phyloP scores from a whole-genome alignment of 64 coral and sea anemone species.

The Montipora cactus region DNA sequence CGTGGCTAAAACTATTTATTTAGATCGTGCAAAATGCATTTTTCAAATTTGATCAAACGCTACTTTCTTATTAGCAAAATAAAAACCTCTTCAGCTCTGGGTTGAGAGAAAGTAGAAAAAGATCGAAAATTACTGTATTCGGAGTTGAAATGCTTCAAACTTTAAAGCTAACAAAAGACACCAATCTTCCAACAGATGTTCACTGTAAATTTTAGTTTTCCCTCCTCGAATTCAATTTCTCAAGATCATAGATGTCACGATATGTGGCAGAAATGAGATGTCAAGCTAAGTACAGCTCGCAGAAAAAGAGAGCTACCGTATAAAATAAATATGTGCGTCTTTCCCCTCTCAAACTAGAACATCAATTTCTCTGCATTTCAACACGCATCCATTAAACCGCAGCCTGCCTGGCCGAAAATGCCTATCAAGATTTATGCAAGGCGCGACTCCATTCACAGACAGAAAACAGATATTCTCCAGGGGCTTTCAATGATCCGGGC shows the following conservation, averaged over 20 bases:
- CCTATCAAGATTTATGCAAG: not conserved
- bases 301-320: not conserved
- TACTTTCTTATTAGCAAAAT: not conserved
- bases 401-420: not conserved
- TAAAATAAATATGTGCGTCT: conserved; percentile 13
- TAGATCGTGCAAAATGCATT: not conserved
- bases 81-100: not conserved
- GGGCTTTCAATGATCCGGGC: not conserved
- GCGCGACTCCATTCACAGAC: not conserved
- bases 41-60: not conserved
- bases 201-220: no score
- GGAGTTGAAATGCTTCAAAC: not conserved
- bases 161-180: not conserved
- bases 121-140: not conserved
- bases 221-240: no score
- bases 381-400: not conserved
- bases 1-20: conserved; percentile 13
- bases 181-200: not conserved
- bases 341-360: not conserved
- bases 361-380: not conserved
- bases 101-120: not conserved
- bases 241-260: no score
- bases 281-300: not conserved
- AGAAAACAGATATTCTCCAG: not conserved
- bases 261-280: not conserved